Evolutionary conservation across 2,888 invertebrate genomes (phyloP).

Genomic region (Drosophila conformis): DNA sequence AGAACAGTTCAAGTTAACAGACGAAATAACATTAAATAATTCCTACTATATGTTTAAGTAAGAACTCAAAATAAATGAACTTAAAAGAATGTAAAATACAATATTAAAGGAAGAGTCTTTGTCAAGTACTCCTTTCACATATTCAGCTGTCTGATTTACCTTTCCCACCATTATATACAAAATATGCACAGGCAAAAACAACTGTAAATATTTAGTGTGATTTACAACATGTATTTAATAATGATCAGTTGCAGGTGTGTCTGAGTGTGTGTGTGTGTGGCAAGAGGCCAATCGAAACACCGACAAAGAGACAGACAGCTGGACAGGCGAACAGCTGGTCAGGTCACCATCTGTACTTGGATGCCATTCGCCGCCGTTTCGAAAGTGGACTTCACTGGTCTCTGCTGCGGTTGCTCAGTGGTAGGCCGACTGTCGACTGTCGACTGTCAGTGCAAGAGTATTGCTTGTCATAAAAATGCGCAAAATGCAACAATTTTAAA

Average conservation of each 20-base stretch:
- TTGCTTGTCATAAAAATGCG: slow-evolving; percentile 74
- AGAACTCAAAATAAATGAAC: background rate
- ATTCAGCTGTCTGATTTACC: slow-evolving; percentile 5
- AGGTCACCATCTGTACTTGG: slow-evolving; percentile 30
- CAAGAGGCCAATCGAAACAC: slow-evolving; percentile 18
- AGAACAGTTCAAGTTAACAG: background rate
- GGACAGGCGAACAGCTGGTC: slow-evolving; percentile 27
- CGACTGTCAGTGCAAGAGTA: slow-evolving; percentile 41
- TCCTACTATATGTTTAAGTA: background rate
- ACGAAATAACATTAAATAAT: background rate
- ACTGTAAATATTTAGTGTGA: slow-evolving; percentile 52
- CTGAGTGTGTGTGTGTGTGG: background rate
- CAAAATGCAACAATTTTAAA: slow-evolving; percentile 75
- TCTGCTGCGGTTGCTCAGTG: slow-evolving; percentile 5
- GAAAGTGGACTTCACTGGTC: slow-evolving; percentile 12
- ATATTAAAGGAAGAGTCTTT: background rate
- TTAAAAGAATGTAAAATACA: background rate
- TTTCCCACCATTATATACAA: slow-evolving; percentile 30
- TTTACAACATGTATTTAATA: slow-evolving; percentile 69
- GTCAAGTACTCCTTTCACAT: slow-evolving; percentile 4
- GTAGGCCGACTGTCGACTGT: slow-evolving; percentile 31
- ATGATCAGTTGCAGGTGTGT: slow-evolving; percentile 25
- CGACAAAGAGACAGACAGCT: slow-evolving; percentile 5
- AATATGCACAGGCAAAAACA: slow-evolving; percentile 19
- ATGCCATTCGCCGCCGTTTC: slow-evolving; percentile 31